phyloP scores from a whole-genome alignment of 2,113 vertebrate species.

The Lepus europaeus region DNA sequence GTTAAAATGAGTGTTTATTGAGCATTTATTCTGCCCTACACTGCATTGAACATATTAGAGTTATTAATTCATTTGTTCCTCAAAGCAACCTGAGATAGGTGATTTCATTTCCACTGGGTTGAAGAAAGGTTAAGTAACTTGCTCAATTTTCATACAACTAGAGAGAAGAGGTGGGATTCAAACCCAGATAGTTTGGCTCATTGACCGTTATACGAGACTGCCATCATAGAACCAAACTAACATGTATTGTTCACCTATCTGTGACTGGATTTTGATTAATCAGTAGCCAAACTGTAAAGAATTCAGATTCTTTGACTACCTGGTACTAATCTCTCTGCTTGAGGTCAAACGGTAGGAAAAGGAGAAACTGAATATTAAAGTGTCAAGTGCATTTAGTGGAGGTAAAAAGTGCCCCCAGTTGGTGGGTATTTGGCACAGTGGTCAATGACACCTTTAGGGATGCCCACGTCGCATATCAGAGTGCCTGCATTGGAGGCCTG shows the following conservation, averaged over 20 bases:
- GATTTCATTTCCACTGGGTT: neutral
- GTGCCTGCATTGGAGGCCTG: too few relatives aligned
- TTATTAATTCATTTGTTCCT: neutral
- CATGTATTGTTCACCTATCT: neutral
- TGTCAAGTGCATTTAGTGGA: neutral
- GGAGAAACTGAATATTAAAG: neutral
- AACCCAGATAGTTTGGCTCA: neutral
- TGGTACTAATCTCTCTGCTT: neutral
- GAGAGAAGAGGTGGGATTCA: neutral
- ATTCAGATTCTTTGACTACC: neutral
- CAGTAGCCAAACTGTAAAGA: neutral
- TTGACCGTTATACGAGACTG: neutral
- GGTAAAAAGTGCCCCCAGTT: neutral
- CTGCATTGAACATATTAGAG: neutral
- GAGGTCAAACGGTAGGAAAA: neutral
- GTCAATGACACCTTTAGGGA: too few relatives aligned
- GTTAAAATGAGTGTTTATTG: neutral
- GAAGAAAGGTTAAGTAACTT: neutral
- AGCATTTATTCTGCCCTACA: neutral
- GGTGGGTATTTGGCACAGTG: too few relatives aligned
- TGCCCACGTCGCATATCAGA: too few relatives aligned
- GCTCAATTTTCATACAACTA: neutral
- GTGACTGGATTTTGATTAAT: neutral
- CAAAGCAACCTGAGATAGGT: neutral
- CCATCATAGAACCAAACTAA: fast-evolving